Conservation (phyloP, 2,888 invertebrate genomes). For the Phyllotreta cruciferae region DNA sequence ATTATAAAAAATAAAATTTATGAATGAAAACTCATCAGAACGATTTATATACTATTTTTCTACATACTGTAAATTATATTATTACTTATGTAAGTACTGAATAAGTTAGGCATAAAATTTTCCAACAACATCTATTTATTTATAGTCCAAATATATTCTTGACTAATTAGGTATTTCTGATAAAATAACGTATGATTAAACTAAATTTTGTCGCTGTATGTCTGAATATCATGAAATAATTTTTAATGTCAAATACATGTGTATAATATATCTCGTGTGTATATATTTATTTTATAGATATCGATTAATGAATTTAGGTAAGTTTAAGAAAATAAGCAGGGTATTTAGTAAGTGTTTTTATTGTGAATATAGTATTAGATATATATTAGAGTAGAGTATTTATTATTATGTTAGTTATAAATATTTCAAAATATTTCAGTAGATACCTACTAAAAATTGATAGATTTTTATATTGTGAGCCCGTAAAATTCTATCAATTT, state of each 20-base stretch:
- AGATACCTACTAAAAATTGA: constrained; percentile 27
- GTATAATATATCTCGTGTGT: neutral
- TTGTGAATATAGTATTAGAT: constrained; percentile 4
- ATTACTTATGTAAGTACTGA: no score
- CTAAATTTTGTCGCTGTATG: neutral
- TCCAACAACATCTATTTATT: no score
- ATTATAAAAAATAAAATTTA: no score
- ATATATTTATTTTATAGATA: neutral
- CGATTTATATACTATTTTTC: no score
- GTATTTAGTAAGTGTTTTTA: constrained; percentile 4
- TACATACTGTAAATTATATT: no score
- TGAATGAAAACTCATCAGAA: no score
- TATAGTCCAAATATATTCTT: no score
- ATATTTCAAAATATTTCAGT: neutral
- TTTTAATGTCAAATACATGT: constrained; percentile 6
- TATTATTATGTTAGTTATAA: neutral
- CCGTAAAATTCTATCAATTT: constrained; percentile 51
- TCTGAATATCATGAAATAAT: constrained; percentile 11
- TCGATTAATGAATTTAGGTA: no score
- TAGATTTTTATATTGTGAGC: constrained; percentile 54
- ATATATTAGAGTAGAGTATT: neutral
- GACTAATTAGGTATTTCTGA: constrained; percentile 1
- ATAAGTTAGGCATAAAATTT: no score
- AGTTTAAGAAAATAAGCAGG: constrained; percentile 13
- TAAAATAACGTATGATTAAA: neutral